Base-by-base conservation (phyloP, 2,797 vertebrate genomes). In the Sebastes itinus region DNA sequence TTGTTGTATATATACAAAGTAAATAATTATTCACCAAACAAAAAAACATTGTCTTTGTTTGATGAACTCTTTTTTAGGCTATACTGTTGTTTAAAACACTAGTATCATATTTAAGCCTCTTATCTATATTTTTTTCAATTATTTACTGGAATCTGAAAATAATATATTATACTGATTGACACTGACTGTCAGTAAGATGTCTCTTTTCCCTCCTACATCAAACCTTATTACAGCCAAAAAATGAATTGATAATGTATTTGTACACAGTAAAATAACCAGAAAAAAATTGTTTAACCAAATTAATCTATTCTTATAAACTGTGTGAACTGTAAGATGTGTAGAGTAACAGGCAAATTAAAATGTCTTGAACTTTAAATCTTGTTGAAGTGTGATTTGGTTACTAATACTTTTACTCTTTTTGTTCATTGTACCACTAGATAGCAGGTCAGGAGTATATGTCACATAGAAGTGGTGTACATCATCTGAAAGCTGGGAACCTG, bases 161-260 rank as follows among this genome's bases (percentile, higher is more conserved):
- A 90, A 92, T 93, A 91, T 91, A 93, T 88, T 82, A 70, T 71
- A 72, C 65, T 74, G 80, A 87, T 69, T 2, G 49, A 72, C 71
- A 71, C 56, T 69, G 28, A 70, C 49, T 38, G 28, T 72, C 38
- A 35, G 18, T 56, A 22, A 83, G 30, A 77, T 54, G 62, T 75
- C 10, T 59, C 46, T 55, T 64, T 75, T 18, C 27, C 72, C 18
- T 63, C 56, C 5, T 49, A 30, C 63, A 52, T 81, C 58, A 20
- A 71, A 68, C 55, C 27, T 32, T 35, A 27, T 81, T 27, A 72
- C 32, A 49, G 28, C 42, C 11, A 61, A 59, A 49, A 23, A 23
- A 66, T 61, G 0, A 67, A 27, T 7, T 72, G 25, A 46, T 54
- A 20, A 55, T 71, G 72, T 75, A 61, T 82, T 81, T 82, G 72